Conservation (phyloP, 2,888 invertebrate genomes). For the Ichneumoninae sp. region DNA sequence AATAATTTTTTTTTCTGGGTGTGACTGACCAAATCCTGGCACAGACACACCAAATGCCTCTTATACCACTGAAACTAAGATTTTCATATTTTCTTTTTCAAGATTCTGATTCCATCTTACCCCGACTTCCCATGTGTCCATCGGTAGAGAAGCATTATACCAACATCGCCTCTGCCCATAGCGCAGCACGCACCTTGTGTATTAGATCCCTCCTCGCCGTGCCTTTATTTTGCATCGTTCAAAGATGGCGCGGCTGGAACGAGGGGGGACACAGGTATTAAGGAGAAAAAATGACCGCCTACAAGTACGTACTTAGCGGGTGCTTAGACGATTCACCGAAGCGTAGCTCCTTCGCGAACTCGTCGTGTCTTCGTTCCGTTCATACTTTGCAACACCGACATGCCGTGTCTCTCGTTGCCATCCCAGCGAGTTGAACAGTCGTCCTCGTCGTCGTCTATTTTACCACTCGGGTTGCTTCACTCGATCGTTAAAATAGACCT, state of each 20-base stretch:
- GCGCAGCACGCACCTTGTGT: conserved; percentile 8
- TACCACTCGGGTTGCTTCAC: conserved; percentile 38
- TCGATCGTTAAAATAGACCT: conserved; percentile 61
- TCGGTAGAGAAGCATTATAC: neutral
- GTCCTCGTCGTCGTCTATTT: conserved; percentile 35
- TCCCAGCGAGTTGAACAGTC: conserved; percentile 39
- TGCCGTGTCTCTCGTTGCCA: conserved; percentile 8
- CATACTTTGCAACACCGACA: conserved; percentile 30
- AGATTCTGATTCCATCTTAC: neutral
- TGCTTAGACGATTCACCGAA: conserved; percentile 78
- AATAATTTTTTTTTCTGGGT: too few relatives aligned
- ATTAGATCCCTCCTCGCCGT: conserved; percentile 9
- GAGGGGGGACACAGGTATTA: conserved; percentile 64
- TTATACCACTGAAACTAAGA: neutral
- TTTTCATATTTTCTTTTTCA: neutral
- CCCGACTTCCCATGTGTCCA: neutral
- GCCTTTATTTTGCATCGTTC: conserved; percentile 47
- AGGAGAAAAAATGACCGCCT: conserved; percentile 78
- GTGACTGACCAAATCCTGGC: too few relatives aligned
- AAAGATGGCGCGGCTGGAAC: conserved; percentile 70
- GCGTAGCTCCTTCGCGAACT: conserved; percentile 80
- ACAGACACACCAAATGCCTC: neutral
- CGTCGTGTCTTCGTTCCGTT: conserved; percentile 62
- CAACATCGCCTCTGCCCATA: neutral
- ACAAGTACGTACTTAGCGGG: conserved; percentile 80